Evolutionary conservation across 2,113 vertebrate genomes (phyloP), one percentile per base, ranked within the genome.

Genomic region (Aspidoscelis tigris): DNA sequence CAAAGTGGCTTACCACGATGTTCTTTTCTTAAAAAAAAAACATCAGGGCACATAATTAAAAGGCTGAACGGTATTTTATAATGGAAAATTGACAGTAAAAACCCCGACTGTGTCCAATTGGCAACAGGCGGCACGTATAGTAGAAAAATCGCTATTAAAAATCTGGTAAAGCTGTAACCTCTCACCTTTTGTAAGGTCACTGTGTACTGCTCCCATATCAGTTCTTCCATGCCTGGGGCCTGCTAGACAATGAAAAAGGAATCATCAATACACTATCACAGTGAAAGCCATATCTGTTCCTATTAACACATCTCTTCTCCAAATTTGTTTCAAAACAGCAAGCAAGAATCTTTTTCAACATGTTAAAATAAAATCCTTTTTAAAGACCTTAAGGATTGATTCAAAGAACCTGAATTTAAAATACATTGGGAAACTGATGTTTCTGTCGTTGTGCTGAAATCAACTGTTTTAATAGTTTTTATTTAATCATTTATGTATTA

Each of bases 121-220:
- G 16, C 84, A 91, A 73, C 43, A 70, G 18, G 0, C 41, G 68
- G 85, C 85, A 80, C 7, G 55, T 64, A 77, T 16, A 55, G 9
- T 55, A 55, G 14, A 81, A 1, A 16, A 85, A 50, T 24, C 70
- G 70, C 74, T 87, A 89, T 80, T 85, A 83, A 88, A 83, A 90
- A 90, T 83, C 74, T 91, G 86, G 90, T 86, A 89, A 69, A 86
- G 18, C 91, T 3, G 81, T 76, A 86, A 75, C 84, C 84, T 88
- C 94, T 95, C 93, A 98, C 98, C 96, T 98, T 96, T 83, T 99
- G 98, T 86, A 99, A 95, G 88, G 97, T 98, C 95, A 99, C 98
- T 41, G 97, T 98, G 92, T 96, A 98, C 95, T 99, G 98, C 92
- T 99, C 98, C 98, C 98, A 99, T 88, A 98, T 96, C 84, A 96